Evolutionary conservation across 2,797 vertebrate genomes (phyloP).

Genomic region (Tapera naevia): DNA sequence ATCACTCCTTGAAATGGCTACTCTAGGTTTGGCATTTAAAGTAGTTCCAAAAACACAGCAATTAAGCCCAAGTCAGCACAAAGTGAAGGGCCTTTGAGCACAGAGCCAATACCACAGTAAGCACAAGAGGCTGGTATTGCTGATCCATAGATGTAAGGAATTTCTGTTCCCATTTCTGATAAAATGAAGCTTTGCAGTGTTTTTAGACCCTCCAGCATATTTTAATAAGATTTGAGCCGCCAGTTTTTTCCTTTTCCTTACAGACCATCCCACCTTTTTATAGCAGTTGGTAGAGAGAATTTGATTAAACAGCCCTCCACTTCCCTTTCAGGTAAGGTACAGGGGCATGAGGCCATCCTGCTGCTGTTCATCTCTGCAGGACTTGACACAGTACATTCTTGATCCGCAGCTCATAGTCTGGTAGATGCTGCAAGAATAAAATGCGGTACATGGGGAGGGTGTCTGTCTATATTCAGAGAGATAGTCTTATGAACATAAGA

Average conservation of each 20-base stretch:
- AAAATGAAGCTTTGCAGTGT: neutral
- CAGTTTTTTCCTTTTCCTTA: neutral
- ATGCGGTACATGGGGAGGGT: neutral
- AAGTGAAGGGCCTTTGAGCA: neutral
- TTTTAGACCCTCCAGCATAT: neutral
- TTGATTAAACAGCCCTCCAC: neutral
- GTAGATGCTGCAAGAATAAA: neutral
- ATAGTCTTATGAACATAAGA: constrained; percentile 10
- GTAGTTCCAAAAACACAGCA: neutral
- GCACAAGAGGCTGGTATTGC: neutral
- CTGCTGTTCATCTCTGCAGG: neutral
- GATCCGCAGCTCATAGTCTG: neutral
- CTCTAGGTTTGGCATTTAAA: neutral
- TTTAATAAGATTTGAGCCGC: neutral
- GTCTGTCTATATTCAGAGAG: constrained; percentile 8
- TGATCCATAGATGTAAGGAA: neutral
- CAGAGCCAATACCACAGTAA: neutral
- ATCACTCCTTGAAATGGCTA: neutral
- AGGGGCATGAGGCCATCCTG: neutral
- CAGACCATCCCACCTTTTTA: neutral
- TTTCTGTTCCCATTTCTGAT: neutral
- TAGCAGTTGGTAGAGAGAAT: neutral
- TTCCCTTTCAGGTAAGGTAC: neutral
- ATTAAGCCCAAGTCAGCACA: neutral
- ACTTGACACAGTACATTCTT: neutral